These are phyloP conservation scores for Stylophora pistillata DNA, from an alignment of 64 coral and sea anemone genomes.

Conservation along the genomic window DNA sequence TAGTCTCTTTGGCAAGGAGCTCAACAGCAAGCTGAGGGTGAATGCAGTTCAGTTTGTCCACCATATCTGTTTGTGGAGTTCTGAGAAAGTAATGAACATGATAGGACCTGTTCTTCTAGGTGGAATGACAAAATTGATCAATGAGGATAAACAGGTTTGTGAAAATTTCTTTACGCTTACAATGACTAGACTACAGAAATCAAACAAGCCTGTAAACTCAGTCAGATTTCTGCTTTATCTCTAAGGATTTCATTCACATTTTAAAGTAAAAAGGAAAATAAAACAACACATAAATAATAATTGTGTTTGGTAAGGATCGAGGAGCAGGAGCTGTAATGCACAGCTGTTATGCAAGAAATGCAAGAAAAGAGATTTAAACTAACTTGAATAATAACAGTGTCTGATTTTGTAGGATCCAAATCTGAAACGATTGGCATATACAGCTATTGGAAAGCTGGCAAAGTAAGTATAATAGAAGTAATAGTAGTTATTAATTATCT, in stretches of 20 bases:
- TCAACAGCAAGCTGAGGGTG: conserved; percentile 62
- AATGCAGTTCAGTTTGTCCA: conserved; percentile 90
- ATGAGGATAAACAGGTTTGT: conserved; percentile 58
- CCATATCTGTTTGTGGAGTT: conserved; percentile 91
- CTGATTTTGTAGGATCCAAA: conserved; percentile 64
- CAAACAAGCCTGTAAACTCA: no score
- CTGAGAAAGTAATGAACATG: conserved; percentile 78
- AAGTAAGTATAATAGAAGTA: conserved; percentile 37
- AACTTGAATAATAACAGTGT: neutral
- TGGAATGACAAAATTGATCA: conserved; percentile 78
- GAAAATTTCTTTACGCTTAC: neutral
- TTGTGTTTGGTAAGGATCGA: no score
- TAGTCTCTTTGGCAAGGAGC: conserved; percentile 78
- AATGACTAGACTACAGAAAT: neutral
- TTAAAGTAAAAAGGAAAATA: no score
- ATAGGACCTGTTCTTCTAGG: conserved; percentile 83
- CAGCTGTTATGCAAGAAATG: no score
- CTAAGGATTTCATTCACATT: no score
- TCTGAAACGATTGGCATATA: conserved; percentile 86
- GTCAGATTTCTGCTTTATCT: no score
- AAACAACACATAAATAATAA: no score
- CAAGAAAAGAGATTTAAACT: neutral
- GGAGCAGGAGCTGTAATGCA: no score
- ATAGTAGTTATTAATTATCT: neutral
- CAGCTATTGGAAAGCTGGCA: conserved; percentile 91